Evolutionary conservation across 1,140 invertebrate species (phyloP).

Genomic region (Drosophila simulans): DNA sequence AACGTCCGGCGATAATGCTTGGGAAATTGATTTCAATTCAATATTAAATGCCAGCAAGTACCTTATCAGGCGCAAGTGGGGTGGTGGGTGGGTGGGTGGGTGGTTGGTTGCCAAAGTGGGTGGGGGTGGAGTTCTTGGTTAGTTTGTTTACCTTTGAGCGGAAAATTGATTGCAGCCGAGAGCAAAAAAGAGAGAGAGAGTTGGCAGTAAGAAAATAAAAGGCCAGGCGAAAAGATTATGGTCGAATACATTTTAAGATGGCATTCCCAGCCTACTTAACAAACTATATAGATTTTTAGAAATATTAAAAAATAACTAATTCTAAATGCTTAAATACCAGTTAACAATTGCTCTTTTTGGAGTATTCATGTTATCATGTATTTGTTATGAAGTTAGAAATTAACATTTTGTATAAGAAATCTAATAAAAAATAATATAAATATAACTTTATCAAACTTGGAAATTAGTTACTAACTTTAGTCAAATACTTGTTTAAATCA

Average conservation of each 20-base stretch:
- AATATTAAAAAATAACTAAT: not conserved
- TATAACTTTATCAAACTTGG: too few relatives aligned
- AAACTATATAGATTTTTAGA: not conserved
- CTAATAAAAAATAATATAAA: too few relatives aligned
- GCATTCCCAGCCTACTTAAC: not conserved
- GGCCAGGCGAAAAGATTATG: slow-evolving; percentile 2
- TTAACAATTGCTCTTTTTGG: too few relatives aligned
- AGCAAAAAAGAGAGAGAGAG: slow-evolving; percentile 3
- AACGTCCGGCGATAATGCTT: slow-evolving; percentile 29
- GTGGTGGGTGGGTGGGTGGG: not conserved
- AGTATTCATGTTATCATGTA: too few relatives aligned
- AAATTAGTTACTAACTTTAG: too few relatives aligned
- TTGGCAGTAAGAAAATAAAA: not conserved
- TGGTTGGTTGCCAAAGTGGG: not conserved
- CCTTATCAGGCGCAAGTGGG: slow-evolving; percentile 4
- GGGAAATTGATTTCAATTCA: slow-evolving; percentile 14
- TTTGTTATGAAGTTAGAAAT: too few relatives aligned
- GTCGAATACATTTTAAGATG: not conserved
- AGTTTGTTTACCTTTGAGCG: slow-evolving; percentile 67
- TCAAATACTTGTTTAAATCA: too few relatives aligned
- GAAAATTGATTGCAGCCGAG: slow-evolving; percentile 20
- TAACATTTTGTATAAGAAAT: too few relatives aligned
- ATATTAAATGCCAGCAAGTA: slow-evolving; percentile 4
- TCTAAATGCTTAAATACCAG: not conserved
- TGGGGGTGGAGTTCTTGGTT: slow-evolving; percentile 5